These are phyloP conservation scores for Epiblema foenella DNA, from an alignment of 2,888 invertebrate species.

Conservation along the genomic window DNA sequence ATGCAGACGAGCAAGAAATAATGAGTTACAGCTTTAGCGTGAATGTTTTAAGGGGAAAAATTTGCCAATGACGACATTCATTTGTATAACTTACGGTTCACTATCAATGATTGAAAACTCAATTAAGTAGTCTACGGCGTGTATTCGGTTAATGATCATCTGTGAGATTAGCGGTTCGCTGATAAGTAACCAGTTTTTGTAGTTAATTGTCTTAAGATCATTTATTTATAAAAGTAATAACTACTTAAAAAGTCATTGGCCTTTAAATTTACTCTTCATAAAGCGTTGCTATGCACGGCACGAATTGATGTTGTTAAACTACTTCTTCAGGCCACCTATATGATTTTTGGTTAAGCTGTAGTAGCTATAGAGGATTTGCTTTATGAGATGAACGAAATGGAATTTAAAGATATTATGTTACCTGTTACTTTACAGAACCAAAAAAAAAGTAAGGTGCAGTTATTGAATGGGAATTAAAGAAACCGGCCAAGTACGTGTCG, in stretches of 20 bases:
- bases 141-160: neutral
- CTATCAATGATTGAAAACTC: neutral
- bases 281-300: no score
- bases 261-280: neutral
- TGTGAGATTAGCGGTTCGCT: no score
- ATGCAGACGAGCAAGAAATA: constrained; percentile 12
- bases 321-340: no score
- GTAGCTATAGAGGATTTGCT: no score
- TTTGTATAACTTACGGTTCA: neutral
- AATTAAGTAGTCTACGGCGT: neutral
- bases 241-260: neutral
- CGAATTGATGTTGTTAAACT: no score
- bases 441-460: no score
- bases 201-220: neutral
- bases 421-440: no score
- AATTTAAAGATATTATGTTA: no score
- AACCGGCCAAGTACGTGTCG: no score
- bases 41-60: neutral
- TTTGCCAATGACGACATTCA: neutral
- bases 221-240: neutral
- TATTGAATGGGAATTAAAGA: no score
- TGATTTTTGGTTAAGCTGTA: no score
- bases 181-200: neutral
- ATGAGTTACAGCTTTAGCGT: constrained; percentile 3
- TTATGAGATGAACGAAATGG: no score